Base-by-base conservation (phyloP, 2,888 invertebrate species). In the Prosopocoilus inquinatus region DNA sequence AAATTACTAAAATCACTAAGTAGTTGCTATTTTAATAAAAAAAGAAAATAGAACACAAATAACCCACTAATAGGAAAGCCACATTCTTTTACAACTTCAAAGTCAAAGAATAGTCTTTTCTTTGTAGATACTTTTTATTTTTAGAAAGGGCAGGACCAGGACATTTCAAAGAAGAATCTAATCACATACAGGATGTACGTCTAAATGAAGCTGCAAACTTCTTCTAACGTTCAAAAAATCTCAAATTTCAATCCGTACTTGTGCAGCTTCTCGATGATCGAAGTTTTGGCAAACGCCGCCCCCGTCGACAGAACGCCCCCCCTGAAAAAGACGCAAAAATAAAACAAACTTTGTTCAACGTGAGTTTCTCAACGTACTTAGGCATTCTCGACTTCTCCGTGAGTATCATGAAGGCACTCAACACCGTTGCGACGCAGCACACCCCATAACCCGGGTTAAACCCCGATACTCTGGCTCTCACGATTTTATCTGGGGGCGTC, bases 281-380 rank as follows among this genome's bases (percentile, higher is more conserved):
- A 83, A 0, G 96, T 95, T 61, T 92, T 84, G 1, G 81, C 81
- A 78, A 96, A 97, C 0, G 94, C 94, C 9, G 87, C 87, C 1
- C 88, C 95, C 0, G 96, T 91, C 0, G 96, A 82, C 54, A 88
- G 80, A 1, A 96, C 94, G 9, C 96, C 96, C 35, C 94, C 94
- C 9, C 91, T 92, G 76, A 55, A 82, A 79, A 61, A 28, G 7
- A 28, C 64, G 64, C 43, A 46, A 41, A 39, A 35, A 53, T 53
- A 13, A 44, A 34, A 33, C 16, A 13, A 33, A 34, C 39, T 12
- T 12, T 50, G 7, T 28, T 28, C 7, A 3, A 38, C 20, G 20
- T 43, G 44, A 39, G 33, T 41, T 13, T 9, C 43, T 28, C 9
- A 54, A 77, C 83, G 80, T 72, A 91, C 91, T 75, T 74, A 0